Percentiles rank a stretch among this genome's conserved stretches.
phyloP scores from a whole-genome alignment of 1,140 invertebrate species.

The Drosophila takahashii region DNA sequence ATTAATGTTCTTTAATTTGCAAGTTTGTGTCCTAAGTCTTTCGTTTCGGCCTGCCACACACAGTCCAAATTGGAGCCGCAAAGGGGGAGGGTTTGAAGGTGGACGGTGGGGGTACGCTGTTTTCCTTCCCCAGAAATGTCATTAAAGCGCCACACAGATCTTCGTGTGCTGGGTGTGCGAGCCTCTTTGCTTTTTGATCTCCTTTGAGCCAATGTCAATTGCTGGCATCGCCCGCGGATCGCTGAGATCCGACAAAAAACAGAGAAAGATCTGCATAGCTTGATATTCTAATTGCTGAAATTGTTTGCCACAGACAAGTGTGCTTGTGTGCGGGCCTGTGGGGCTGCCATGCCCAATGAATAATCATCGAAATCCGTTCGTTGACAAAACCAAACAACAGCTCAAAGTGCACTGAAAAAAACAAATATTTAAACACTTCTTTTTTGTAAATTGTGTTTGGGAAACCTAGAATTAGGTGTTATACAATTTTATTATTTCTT shows the following conservation, averaged over 20 bases:
- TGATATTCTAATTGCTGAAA: slow-evolving; percentile 84
- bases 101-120: slow-evolving; percentile 7
- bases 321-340: slow-evolving; percentile 45
- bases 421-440: too few relatives aligned
- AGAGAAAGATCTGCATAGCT: slow-evolving; percentile 72
- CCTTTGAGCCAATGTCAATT: slow-evolving; percentile 69
- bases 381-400: slow-evolving; percentile 64
- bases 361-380: slow-evolving; percentile 76
- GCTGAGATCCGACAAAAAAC: slow-evolving; percentile 10
- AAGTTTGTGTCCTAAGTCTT: slow-evolving; percentile 83
- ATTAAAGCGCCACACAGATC: slow-evolving; percentile 73
- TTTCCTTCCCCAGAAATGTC: slow-evolving; percentile 78
- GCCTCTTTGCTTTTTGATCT: slow-evolving; percentile 48
- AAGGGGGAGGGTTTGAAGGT: background rate
- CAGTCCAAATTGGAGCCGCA: slow-evolving; percentile 42
- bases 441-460: too few relatives aligned
- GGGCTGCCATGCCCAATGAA: slow-evolving; percentile 79
- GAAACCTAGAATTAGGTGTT: too few relatives aligned
- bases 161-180: slow-evolving; percentile 56
- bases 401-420: slow-evolving; percentile 8
- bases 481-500: too few relatives aligned
- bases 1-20: slow-evolving; percentile 83
- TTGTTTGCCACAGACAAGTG: slow-evolving; percentile 76
- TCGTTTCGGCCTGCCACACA: slow-evolving; percentile 71
- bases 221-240: slow-evolving; percentile 58